Evolutionary conservation across 2,797 vertebrate species (phyloP).

Genomic region (Florisuga fusca): DNA sequence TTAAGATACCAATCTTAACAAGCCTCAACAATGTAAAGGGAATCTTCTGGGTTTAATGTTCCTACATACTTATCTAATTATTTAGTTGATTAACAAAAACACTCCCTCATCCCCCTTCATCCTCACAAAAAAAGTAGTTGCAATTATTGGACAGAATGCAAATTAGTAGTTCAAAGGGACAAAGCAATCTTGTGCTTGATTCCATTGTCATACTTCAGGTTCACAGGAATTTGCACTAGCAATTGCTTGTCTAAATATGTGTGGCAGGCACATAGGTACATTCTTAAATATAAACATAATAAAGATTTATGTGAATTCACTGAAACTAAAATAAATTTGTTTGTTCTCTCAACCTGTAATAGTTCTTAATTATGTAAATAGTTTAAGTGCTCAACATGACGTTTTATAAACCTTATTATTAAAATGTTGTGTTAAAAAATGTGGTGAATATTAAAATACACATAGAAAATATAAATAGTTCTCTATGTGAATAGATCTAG

Average conservation of each 20-base stretch:
- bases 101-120: not conserved
- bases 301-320: slow-evolving; percentile 53
- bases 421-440: slow-evolving; percentile 61
- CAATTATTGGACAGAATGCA: not conserved
- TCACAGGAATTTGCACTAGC: not conserved
- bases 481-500: slow-evolving; percentile 61
- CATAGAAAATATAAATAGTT: slow-evolving; percentile 55
- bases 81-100: not conserved
- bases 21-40: not conserved
- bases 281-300: not conserved
- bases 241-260: not conserved
- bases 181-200: not conserved
- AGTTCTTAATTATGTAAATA: slow-evolving; percentile 56
- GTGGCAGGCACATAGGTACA: not conserved
- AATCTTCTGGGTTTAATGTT: not conserved
- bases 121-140: not conserved
- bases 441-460: slow-evolving; percentile 58
- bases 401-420: slow-evolving; percentile 57
- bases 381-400: slow-evolving; percentile 49
- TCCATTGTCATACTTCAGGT: not conserved
- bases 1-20: not conserved
- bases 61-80: not conserved
- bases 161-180: not conserved
- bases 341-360: slow-evolving; percentile 35
- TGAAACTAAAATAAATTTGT: slow-evolving; percentile 51